These are phyloP conservation scores for Heterocephalus glaber DNA, from an alignment of 2,113 vertebrate genomes.

Conservation along the genomic window DNA sequence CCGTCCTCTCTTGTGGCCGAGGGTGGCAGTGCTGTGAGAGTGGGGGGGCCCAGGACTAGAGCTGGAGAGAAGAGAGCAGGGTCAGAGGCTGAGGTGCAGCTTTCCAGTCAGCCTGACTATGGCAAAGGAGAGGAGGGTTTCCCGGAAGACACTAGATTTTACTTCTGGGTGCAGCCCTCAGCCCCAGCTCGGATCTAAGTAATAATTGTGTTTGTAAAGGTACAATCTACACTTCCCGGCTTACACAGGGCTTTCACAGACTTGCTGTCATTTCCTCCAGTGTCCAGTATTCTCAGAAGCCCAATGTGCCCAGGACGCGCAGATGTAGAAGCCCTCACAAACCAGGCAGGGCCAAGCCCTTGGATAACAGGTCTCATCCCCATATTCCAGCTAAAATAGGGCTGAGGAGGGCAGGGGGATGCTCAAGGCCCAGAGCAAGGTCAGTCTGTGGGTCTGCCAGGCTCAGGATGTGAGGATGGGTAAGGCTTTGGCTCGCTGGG, in stretches of 20 bases:
- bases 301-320: background rate
- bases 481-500: background rate
- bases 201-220: background rate
- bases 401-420: background rate
- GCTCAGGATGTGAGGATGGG: background rate
- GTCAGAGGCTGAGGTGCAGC: constrained; percentile 34
- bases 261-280: background rate
- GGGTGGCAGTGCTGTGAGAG: constrained; percentile 77
- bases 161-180: background rate
- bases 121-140: background rate
- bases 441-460: background rate
- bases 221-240: background rate
- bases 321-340: background rate
- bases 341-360: background rate
- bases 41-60: constrained; percentile 80
- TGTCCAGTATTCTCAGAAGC: background rate
- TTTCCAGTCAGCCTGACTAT: constrained; percentile 33
- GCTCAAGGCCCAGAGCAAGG: background rate
- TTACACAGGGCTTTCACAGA: background rate
- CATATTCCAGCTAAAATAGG: background rate
- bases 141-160: background rate
- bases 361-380: background rate
- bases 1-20: constrained; percentile 42
- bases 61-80: constrained; percentile 51
- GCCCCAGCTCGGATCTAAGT: background rate